Evolutionary conservation across 2,113 vertebrate genomes (phyloP), one percentile per base, ranked within the genome.

Genomic region (Melanostigma gelatinosum): DNA sequence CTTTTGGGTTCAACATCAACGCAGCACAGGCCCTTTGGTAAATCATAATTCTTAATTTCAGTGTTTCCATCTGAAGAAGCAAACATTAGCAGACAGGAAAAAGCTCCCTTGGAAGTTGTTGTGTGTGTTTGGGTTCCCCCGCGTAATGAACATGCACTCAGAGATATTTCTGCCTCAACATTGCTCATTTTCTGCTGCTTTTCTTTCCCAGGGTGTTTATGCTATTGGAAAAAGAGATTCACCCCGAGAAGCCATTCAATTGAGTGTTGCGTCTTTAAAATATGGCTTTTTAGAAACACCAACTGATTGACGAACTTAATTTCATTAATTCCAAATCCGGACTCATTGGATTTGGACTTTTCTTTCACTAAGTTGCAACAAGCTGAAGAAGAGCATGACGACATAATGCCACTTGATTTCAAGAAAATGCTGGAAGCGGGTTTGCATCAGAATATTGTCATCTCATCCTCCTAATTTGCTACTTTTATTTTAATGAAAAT

Each of bases 41-140:
- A 44, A 12, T 13, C 61, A 60, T 60, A 55, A 80, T 79, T 79
- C 27, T 11, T 42, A 44, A 68, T 62, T 62, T 79, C 22, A 57
- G 57, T 54, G 74, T 83, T 85, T 79, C 58, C 57, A 60, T 82
- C 58, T 72, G 55, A 74, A 86, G 38, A 82, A 81, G 20, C n/a
- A 72, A 63, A 79, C 64, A 84, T 77, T 79, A 75, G 36, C 61
- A 62, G 57, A 60, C 24, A 80, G 34, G 13, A 58, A 58, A 38
- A 61, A 46, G 9, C 60, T 86, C 81, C 75, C 75, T 27, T 24
- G 22, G 62, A 62, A 68, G 36, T 15, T 42, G 29, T 82, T 90
- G 79, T 82, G 46, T 27, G 22, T 85, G 73, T 84, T 65, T 82
- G 79, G 73, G 68, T 86, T 74, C 52, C 76, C 68, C 12, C 10